Base-by-base conservation (phyloP, 2,888 invertebrate species). In the Mongoloraphidia duomilia region DNA sequence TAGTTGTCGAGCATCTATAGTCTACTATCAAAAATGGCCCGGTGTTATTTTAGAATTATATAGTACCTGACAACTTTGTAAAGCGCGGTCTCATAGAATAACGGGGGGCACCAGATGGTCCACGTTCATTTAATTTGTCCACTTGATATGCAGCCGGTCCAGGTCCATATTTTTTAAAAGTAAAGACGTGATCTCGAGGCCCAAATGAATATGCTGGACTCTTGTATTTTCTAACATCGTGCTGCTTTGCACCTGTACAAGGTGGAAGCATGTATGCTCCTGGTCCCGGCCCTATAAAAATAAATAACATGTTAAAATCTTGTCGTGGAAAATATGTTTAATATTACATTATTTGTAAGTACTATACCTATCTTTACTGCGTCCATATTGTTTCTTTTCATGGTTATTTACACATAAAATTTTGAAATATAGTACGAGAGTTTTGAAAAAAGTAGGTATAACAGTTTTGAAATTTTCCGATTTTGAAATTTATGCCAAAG, bases 151-250 rank as follows among this genome's bases (percentile, higher is more conserved):
- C 26, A 54, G 64, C 59, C 47, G 74, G 67, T 53, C 68, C 68
- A 59, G 75, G 72, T 39, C 67, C 56, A 56, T 65, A 55, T 52
- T 56, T 54, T 50, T 57, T 58, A 1, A 49, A 50, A 6, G 53
- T 35, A 5, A 51, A 49, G n/a, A n/a, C n/a, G 2, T 50, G 49
- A 11, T 59, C 54, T 17, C 59, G 55, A 12, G 64, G 63, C 42
- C 77, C 76, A 63, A 83, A 75, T 44, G 77, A 76, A 63, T 71
- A 83, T 62, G 79, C 76, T 6, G 83, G 82, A 63, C 73, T 72
- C 54, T 80, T 71, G 60, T 70, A 67, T 11, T 71, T 73, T 9
- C 79, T 76, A 17, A 74, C 72, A 66, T 82, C 82, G 65, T 83
- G 82, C 13, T 63, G 58, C 10, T 67, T 62, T 63, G 68, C 79